Evolutionary conservation across 2,797 vertebrate species (phyloP).

Genomic region (Botia kubotai): DNA sequence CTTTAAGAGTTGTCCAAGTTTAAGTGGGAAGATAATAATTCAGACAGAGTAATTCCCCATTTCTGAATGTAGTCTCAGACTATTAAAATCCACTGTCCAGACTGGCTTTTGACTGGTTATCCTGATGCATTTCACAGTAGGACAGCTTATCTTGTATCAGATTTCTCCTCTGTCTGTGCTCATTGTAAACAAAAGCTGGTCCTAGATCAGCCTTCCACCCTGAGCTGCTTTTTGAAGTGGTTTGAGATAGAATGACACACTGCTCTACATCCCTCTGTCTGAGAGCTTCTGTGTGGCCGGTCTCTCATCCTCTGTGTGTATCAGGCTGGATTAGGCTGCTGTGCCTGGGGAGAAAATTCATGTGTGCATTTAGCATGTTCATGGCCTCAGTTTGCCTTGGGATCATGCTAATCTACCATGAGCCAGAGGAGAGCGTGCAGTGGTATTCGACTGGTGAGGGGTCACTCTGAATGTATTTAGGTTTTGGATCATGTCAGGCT

Average conservation of each 20-base stretch:
- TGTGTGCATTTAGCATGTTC: conserved; percentile 33
- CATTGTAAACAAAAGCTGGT: conserved; percentile 39
- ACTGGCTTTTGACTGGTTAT: conserved; percentile 11
- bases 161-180: conserved; percentile 6
- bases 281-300: neutral
- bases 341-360: conserved; percentile 21
- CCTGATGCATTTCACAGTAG: conserved; percentile 18
- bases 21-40: neutral
- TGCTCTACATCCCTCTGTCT: conserved; percentile 29
- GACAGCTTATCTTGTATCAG: conserved; percentile 11
- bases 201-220: conserved; percentile 10
- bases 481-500: conserved; percentile 38
- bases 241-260: conserved; percentile 35
- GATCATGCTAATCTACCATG: conserved; percentile 39
- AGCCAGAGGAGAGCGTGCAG: conserved; percentile 30
- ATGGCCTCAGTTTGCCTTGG: conserved; percentile 47
- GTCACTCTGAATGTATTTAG: conserved; percentile 44
- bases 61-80: neutral
- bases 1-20: neutral
- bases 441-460: conserved; percentile 41
- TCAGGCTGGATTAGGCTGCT: conserved; percentile 38
- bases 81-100: neutral
- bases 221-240: conserved; percentile 19
- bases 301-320: neutral
- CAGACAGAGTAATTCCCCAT: neutral